These are phyloP conservation scores for Pheosia tremula DNA, from an alignment of 2,888 invertebrate species.

Conservation along the genomic window DNA sequence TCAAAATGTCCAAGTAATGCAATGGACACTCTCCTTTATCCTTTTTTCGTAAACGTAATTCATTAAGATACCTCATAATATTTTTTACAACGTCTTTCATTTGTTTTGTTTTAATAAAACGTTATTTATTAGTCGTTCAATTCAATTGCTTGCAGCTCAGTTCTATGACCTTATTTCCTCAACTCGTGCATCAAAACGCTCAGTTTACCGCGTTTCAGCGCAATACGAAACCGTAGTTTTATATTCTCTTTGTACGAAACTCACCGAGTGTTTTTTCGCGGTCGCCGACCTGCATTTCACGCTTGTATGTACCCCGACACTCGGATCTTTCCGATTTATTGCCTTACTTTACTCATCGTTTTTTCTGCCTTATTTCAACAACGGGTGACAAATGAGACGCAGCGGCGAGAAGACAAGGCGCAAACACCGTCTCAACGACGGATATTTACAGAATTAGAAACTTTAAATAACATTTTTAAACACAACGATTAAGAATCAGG, in stretches of 20 bases:
- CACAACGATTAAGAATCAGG: slow-evolving; percentile 55
- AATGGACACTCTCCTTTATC: too few species aligned
- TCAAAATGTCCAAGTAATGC: background rate
- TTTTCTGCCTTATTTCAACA: slow-evolving; percentile 37
- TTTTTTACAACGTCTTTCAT: background rate
- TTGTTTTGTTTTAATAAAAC: background rate
- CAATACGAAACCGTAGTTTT: slow-evolving; percentile 28
- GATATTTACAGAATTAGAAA: slow-evolving; percentile 53
- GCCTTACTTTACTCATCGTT: slow-evolving; percentile 44
- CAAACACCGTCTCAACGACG: slow-evolving; percentile 53
- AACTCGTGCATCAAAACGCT: slow-evolving; percentile 38
- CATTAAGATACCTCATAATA: too few species aligned
- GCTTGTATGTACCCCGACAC: slow-evolving; percentile 36
- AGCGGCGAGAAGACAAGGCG: slow-evolving; percentile 49
- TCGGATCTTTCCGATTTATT: slow-evolving; percentile 51
- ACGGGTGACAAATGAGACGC: slow-evolving; percentile 52
- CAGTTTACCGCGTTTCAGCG: slow-evolving; percentile 55
- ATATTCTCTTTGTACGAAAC: slow-evolving; percentile 21
- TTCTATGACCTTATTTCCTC: slow-evolving; percentile 22
- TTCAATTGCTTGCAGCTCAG: slow-evolving; percentile 6
- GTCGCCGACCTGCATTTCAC: slow-evolving; percentile 68
- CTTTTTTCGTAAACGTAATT: too few species aligned
- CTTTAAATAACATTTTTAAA: slow-evolving; percentile 51
- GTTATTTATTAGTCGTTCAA: background rate
- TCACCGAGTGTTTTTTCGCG: slow-evolving; percentile 51